phyloP scores from a whole-genome alignment of 2,888 invertebrate species.

The Drosophila multiciliata region DNA sequence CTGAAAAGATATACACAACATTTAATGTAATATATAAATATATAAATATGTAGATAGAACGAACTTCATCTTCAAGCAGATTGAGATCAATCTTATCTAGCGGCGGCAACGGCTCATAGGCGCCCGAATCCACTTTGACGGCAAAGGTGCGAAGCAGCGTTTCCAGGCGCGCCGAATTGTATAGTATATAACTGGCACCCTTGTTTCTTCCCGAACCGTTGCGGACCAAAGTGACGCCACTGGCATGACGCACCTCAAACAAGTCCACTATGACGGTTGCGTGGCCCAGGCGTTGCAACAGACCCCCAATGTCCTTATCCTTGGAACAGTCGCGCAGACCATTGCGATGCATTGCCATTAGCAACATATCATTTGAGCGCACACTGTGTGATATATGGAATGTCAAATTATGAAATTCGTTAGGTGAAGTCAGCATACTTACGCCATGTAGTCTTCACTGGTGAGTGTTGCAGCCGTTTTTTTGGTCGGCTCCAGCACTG shows the following conservation, averaged over 20 bases:
- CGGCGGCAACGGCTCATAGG: conserved; percentile 88
- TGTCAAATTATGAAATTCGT: background rate
- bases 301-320: conserved; percentile 78
- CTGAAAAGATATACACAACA: conserved; percentile 85
- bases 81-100: conserved; percentile 88
- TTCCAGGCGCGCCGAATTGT: conserved; percentile 91
- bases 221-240: conserved; percentile 86
- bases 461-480: conserved; percentile 40
- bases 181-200: conserved; percentile 90
- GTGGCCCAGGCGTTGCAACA: conserved; percentile 87
- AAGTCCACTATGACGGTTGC: conserved; percentile 89
- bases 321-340: conserved; percentile 85
- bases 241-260: conserved; percentile 88
- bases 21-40: background rate
- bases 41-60: background rate
- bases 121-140: conserved; percentile 86
- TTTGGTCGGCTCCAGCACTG: conserved; percentile 57
- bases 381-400: conserved; percentile 83
- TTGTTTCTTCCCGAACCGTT: conserved; percentile 81
- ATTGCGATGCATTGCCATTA: conserved; percentile 90
- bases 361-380: conserved; percentile 87
- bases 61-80: conserved; percentile 88
- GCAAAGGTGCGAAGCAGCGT: conserved; percentile 88
- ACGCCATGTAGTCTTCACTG: conserved; percentile 47
- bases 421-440: conserved; percentile 19